A percentile compares a stretch with the other conserved stretches of the same genome.
phyloP scores from a whole-genome alignment of 2,888 invertebrate genomes.

The Chymomyza amoena region DNA sequence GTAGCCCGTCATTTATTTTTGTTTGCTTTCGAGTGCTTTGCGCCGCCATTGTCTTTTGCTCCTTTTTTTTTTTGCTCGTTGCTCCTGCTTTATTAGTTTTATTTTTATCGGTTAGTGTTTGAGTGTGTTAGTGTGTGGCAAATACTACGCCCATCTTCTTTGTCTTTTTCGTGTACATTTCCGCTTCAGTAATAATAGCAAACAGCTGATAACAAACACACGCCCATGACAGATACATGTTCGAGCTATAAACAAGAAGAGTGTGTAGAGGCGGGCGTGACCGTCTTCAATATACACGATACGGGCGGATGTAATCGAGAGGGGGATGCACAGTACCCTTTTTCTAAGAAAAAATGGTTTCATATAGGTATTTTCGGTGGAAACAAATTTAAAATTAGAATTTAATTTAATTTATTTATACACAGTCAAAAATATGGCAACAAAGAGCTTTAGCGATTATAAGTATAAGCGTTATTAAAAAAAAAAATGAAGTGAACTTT shows the following conservation, averaged over 20 bases:
- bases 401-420: no score
- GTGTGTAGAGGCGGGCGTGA: slow-evolving; percentile 35
- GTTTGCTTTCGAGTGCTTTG: slow-evolving; percentile 16
- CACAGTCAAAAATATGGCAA: no score
- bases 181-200: slow-evolving; percentile 61
- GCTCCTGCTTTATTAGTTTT: slow-evolving; percentile 21
- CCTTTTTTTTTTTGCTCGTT: slow-evolving; percentile 18
- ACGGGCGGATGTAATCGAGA: no score
- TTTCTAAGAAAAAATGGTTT: no score
- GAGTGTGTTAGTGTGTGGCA: slow-evolving; percentile 31
- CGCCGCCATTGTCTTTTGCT: slow-evolving; percentile 33
- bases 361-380: no score
- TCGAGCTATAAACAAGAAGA: slow-evolving; percentile 33
- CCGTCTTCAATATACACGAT: background rate
- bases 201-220: slow-evolving; percentile 64
- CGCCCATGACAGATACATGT: slow-evolving; percentile 12
- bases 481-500: no score
- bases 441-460: no score
- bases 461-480: no score
- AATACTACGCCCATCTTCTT: slow-evolving; percentile 20
- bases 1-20: slow-evolving; percentile 15
- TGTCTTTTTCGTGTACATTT: slow-evolving; percentile 41
- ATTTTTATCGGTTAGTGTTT: slow-evolving; percentile 59
- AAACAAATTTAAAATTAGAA: no score
- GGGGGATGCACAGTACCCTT: no score